Percentiles rank a stretch among this genome's conserved stretches.
Conservation (phyloP, 2,888 invertebrate species). For the Meta bourneti region DNA sequence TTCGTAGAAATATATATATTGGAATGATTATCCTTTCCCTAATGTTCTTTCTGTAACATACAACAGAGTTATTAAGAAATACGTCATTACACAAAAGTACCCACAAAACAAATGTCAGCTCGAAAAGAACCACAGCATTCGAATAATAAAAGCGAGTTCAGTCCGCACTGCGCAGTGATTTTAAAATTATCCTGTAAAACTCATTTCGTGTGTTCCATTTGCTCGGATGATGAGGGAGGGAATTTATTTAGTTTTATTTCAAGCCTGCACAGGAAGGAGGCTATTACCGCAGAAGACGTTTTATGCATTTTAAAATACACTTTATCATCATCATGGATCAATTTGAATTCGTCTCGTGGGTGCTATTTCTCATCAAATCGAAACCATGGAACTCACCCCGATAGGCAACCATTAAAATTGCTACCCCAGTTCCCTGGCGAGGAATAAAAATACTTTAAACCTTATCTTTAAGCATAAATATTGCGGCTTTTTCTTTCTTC, state of each 20-base stretch:
- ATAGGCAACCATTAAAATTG: conserved; percentile 53
- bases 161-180: neutral
- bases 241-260: conserved; percentile 10
- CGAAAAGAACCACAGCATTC: neutral
- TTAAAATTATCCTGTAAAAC: neutral
- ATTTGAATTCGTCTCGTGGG: conserved; percentile 56
- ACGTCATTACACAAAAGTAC: too few species aligned
- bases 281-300: conserved; percentile 3
- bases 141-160: neutral
- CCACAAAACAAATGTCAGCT: neutral
- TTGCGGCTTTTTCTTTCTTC: neutral
- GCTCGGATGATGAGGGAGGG: neutral
- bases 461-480: conserved; percentile 56
- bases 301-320: conserved; percentile 68
- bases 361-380: conserved; percentile 55
- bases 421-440: conserved; percentile 33
- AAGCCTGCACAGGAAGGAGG: neutral
- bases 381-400: conserved; percentile 30
- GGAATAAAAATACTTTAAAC: conserved; percentile 63
- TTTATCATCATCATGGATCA: conserved; percentile 62
- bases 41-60: too few species aligned
- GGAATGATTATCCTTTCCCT: too few species aligned
- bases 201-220: conserved; percentile 4
- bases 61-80: too few species aligned
- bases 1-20: too few species aligned